Evolutionary conservation across 2,797 vertebrate genomes (phyloP).

Genomic region (Perdix hodgsoniae): DNA sequence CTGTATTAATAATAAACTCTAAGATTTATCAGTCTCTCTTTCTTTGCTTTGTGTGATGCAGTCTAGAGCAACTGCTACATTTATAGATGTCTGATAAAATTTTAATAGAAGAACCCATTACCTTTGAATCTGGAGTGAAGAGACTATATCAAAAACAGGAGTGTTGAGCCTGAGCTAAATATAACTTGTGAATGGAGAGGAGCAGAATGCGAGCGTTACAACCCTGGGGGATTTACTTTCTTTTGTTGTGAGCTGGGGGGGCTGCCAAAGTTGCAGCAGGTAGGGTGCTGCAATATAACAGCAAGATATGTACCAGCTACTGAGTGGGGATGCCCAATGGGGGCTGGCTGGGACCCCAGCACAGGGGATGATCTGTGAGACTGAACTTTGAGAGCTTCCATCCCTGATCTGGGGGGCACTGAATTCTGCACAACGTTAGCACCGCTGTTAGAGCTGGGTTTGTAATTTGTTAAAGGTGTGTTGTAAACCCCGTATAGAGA

Average conservation of each 20-base stretch:
- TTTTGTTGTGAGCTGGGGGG: background rate
- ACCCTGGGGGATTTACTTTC: slow-evolving; percentile 23
- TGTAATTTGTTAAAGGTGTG: rapidly evolving
- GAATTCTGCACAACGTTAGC: rapidly evolving
- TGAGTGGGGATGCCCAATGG: background rate
- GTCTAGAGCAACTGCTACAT: slow-evolving; percentile 75
- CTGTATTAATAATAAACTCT: slow-evolving; percentile 81
- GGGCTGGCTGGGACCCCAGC: background rate
- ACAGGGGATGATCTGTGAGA: rapidly evolving
- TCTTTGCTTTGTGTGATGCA: slow-evolving; percentile 64
- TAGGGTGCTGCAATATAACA: background rate
- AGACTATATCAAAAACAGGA: slow-evolving; percentile 65
- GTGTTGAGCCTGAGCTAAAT: slow-evolving; percentile 62
- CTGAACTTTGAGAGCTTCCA: background rate
- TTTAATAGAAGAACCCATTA: slow-evolving; percentile 80
- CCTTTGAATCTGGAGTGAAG: slow-evolving; percentile 75
- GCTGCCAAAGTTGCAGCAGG: background rate
- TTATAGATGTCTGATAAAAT: slow-evolving; percentile 81
- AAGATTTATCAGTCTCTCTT: slow-evolving; percentile 78
- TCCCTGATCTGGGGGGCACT: rapidly evolving
- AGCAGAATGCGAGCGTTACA: background rate
- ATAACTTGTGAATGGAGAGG: slow-evolving; percentile 50
- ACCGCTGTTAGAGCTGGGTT: rapidly evolving
- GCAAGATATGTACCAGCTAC: background rate
- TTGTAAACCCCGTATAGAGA: background rate